A percentile compares a stretch with the other conserved stretches of the same genome.
phyloP scores from a whole-genome alignment of 2,888 invertebrate species.

The Platerodrilus igneus region DNA sequence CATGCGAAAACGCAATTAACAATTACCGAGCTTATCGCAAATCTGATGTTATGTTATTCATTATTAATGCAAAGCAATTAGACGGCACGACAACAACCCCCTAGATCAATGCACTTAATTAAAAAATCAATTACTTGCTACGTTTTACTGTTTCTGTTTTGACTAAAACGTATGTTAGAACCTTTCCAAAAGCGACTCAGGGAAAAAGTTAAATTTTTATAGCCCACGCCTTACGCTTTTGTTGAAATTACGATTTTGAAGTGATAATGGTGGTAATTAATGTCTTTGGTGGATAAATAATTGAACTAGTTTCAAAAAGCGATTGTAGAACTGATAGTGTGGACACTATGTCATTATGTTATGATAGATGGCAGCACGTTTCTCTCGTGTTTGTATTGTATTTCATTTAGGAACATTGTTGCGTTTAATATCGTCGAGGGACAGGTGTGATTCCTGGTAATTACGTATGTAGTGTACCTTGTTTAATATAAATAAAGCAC shows the following conservation, averaged over 20 bases:
- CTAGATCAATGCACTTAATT: slow-evolving; percentile 46
- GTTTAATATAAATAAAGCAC: too few relatives aligned
- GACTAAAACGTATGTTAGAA: slow-evolving; percentile 8
- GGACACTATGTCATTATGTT: slow-evolving; percentile 43
- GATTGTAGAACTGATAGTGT: slow-evolving; percentile 40
- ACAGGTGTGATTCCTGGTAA: slow-evolving; percentile 43
- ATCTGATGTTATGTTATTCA: slow-evolving; percentile 47
- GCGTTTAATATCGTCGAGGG: slow-evolving; percentile 40
- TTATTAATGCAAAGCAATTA: slow-evolving; percentile 50
- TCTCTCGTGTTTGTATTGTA: slow-evolving; percentile 40
- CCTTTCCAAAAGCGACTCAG: not conserved
- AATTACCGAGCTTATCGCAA: slow-evolving; percentile 49
- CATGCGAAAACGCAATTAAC: slow-evolving; percentile 51
- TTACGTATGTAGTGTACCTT: slow-evolving; percentile 26
- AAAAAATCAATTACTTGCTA: slow-evolving; percentile 48
- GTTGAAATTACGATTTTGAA: slow-evolving; percentile 30
- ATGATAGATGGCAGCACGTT: slow-evolving; percentile 37
- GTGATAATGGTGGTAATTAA: slow-evolving; percentile 39
- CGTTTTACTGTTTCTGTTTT: slow-evolving; percentile 30
- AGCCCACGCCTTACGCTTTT: too few relatives aligned
- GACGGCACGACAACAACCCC: slow-evolving; percentile 44
- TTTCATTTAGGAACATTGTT: slow-evolving; percentile 38
- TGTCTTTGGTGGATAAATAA: slow-evolving; percentile 43
- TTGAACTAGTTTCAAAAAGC: slow-evolving; percentile 41
- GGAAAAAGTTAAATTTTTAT: not conserved